Evolutionary conservation across 2,797 vertebrate genomes (phyloP).

Genomic region (Prunella strophiata): DNA sequence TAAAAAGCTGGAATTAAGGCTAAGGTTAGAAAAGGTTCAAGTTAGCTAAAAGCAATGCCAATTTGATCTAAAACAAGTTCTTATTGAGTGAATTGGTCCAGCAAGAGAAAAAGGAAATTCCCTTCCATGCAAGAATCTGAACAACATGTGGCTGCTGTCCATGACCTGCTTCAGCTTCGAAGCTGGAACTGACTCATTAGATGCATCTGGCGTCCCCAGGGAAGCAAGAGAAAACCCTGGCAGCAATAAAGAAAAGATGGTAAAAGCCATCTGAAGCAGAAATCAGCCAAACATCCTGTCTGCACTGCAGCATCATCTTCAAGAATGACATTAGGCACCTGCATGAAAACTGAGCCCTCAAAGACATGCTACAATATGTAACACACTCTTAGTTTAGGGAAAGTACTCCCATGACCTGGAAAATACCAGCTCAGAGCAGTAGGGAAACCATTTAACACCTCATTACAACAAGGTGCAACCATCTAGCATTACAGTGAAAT

Average conservation of each 20-base stretch:
- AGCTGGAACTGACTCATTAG: constrained; percentile 25
- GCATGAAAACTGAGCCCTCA: background rate
- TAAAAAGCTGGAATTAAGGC: background rate
- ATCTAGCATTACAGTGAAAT: background rate
- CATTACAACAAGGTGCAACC: background rate
- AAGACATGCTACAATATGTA: background rate
- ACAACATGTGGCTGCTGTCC: constrained; percentile 26
- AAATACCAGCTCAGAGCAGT: background rate
- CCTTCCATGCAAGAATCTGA: background rate
- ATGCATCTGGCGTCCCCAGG: constrained; percentile 10
- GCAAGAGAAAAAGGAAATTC: constrained; percentile 9
- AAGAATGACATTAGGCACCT: background rate
- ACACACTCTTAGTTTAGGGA: background rate
- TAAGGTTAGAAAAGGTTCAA: background rate
- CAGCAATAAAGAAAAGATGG: constrained; percentile 35
- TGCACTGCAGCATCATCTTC: background rate
- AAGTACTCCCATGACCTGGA: background rate
- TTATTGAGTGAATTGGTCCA: background rate
- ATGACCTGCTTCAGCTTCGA: constrained; percentile 9
- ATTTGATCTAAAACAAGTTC: background rate
- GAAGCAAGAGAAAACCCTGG: constrained; percentile 16
- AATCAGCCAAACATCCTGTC: background rate
- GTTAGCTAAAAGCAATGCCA: background rate
- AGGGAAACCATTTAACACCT: background rate
- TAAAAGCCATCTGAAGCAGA: constrained; percentile 45